Conservation (phyloP, 2,888 invertebrate species). For the Mythimna impura region DNA sequence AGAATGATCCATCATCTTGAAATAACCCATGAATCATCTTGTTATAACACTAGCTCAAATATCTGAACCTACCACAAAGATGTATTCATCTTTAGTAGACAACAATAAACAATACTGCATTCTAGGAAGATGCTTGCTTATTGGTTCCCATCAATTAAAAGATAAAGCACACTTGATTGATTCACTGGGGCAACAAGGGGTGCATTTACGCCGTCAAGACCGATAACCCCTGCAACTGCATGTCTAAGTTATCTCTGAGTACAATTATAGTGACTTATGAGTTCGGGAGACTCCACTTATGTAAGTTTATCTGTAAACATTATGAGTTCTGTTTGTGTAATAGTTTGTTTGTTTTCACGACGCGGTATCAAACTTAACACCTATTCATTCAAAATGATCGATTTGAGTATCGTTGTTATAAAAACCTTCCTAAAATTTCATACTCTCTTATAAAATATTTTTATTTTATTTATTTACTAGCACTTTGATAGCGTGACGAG, state of each 20-base stretch:
- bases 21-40: constrained; percentile 36
- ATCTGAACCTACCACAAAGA: constrained; percentile 33
- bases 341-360: constrained; percentile 13
- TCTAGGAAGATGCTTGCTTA: constrained; percentile 38
- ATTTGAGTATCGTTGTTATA: too few species aligned
- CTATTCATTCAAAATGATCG: neutral
- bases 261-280: constrained; percentile 56
- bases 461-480: too few species aligned
- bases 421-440: too few species aligned
- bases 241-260: constrained; percentile 52
- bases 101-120: constrained; percentile 37
- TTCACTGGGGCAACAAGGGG: constrained; percentile 54
- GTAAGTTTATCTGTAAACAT: constrained; percentile 44
- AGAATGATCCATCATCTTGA: neutral
- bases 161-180: constrained; percentile 61
- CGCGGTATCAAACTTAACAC: neutral
- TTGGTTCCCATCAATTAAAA: constrained; percentile 62
- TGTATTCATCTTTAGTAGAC: constrained; percentile 3
- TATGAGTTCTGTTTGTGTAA: constrained; percentile 10
- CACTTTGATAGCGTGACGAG: too few species aligned
- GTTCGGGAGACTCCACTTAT: constrained; percentile 46
- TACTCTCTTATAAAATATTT: too few species aligned
- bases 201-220: constrained; percentile 51
- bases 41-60: constrained; percentile 18
- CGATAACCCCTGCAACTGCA: constrained; percentile 45